Base-by-base conservation (phyloP, 2,888 invertebrate genomes). In the Dolomedes plantarius region DNA sequence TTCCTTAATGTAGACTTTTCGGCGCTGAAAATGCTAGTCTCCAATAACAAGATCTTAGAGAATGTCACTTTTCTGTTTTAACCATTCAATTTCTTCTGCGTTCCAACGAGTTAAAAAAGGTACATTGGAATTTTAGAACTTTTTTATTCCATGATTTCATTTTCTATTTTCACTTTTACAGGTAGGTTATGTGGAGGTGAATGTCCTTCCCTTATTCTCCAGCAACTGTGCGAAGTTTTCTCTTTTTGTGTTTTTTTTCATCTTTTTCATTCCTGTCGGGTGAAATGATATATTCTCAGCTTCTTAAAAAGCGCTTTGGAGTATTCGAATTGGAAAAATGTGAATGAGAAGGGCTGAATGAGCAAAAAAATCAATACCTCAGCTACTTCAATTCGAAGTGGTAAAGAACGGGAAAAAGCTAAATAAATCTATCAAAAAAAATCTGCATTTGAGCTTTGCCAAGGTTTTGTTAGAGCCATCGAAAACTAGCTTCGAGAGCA, bases 151-250 rank as follows among this genome's bases (percentile, higher is more conserved):
- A 46, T 50, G 72, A 83, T 83, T 83, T 76, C 71, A 83, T 72
- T 72, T 76, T 76, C 81, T 81, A 81, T 81, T 81, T 76, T 76
- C 71, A 32, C 83, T 83, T 83, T 83, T 76, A 72, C 76, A 77
- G 76, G 76, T 77, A 65, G 76, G 50, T 81, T 68, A 11, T 16
- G n/a, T 39, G 29, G 32, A 7, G 16, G 6, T 11, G 31, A 62
- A 62, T 62, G 27, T 27, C 28, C n/a, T 32, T 46, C 27, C 65
- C 41, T 73, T 23, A 41, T 77, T 62, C 27, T 77, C 31, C n/a
- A n/a, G n/a, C n/a, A n/a, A n/a, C n/a, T n/a, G n/a, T n/a, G n/a
- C n/a, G n/a, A 46, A 46, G 41, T 41, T 46, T 73, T 36, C 23
- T 46, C 64, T 72, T 65, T 72, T 29, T 65, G n/a, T 27, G 16